These are phyloP conservation scores for Sinella curviseta DNA, from an alignment of 1,140 invertebrate species.

Conservation along the genomic window DNA sequence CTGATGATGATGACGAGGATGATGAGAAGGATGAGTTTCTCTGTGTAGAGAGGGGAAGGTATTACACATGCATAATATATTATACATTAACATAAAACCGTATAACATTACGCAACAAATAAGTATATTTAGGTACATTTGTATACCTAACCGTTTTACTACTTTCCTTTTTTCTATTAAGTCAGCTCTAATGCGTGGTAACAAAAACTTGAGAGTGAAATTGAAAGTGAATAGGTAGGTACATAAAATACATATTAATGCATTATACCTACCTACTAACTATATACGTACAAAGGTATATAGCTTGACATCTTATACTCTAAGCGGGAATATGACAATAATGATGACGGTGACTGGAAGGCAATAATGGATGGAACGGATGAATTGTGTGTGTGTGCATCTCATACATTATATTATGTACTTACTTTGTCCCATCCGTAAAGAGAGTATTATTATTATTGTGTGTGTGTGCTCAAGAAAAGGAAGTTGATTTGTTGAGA, in stretches of 20 bases:
- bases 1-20: not conserved
- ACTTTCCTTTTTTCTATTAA: no score
- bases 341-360: slow-evolving; percentile 7
- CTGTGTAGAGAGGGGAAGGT: not conserved
- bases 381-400: slow-evolving; percentile 7
- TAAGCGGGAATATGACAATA: not conserved
- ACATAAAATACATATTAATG: no score
- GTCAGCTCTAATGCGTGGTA: no score
- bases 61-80: slow-evolving; percentile 5
- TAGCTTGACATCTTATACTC: not conserved
- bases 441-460: no score
- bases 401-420: not conserved
- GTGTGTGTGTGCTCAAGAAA: no score
- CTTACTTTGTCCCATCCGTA: not conserved
- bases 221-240: not conserved
- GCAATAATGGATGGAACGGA: slow-evolving; percentile 20
- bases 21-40: not conserved
- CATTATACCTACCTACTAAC: no score
- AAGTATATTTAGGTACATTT: not conserved
- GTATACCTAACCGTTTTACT: no score
- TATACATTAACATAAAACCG: not conserved
- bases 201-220: not conserved
- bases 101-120: not conserved
- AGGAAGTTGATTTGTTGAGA: slow-evolving; percentile 14
- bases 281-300: no score